Base-by-base conservation (phyloP, 2,888 invertebrate genomes). In the Watsonalla binaria region DNA sequence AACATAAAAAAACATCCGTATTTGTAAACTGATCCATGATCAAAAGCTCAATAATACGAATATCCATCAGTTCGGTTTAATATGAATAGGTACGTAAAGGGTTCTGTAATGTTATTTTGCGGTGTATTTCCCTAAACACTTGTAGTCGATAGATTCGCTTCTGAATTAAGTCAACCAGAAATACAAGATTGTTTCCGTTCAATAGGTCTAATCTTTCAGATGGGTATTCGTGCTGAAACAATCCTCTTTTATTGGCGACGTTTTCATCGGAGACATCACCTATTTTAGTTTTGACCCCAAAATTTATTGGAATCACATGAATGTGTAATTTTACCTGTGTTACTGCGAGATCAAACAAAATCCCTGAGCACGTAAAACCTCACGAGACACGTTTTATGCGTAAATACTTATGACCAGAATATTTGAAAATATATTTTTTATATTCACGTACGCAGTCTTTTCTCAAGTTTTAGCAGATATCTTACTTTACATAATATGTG, bases 101-200 rank as follows among this genome's bases (percentile, higher is more conserved):
- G 53, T 56, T 63, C 59, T 24, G 24, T 56, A 57, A 61, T 64
- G 62, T 68, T 65, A 69, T 72, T 24, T 73, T 64, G 68, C 57
- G 68, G 61, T 68, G 62, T 65, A 67, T 72, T 75, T 73, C 63
- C 59, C 66, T 65, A 74, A 80, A 78, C 74, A 81, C 70, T 77
- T 77, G 75, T 70, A 72, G 66, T 60, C 58, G 66, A 63, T 61
- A 67, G 69, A 80, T 82, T 72, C 68, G 70, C 79, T 80, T 76
- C 74, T 59, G 72, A 68, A 78, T 72, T 72, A 81, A 86, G 82
- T 84, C 84, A 82, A 78, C 80, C 84, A 84, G 82, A 86, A 84
- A 86, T 80, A 87, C 84, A 87, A 86, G 87, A 85, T 87, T 86
- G 84, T 86, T 87, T 86, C 87, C 89, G 84, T 82, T 80, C 87